Base-by-base conservation (phyloP, 2,797 vertebrate species). In the Acanthis flammea region DNA sequence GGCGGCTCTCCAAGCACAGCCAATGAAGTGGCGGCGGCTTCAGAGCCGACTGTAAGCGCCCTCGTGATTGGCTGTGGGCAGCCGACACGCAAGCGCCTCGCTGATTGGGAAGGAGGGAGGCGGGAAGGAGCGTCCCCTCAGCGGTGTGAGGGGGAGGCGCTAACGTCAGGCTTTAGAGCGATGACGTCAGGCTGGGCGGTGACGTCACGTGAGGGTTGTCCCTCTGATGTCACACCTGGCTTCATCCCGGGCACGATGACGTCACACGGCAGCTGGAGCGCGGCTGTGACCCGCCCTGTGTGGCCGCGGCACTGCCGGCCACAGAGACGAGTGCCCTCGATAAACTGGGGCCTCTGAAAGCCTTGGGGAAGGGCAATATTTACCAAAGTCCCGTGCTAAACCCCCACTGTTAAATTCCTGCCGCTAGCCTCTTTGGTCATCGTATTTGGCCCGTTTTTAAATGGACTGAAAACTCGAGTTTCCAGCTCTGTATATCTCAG, bases 11-110 rank as follows among this genome's bases (percentile, higher is more conserved):
- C 5, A 12, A 12, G 0, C 37, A 1, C 30, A 37, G 4, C 92
- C 94, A 94, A 91, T 89, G 7, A 23, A 2, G 1, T 4, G 30
- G 6, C 8, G 6, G 5, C 6, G 5, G 6, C 7, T 2, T 2
- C n/a, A 1, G 11, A 2, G 1, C 14, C 7, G 8, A 30, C 0
- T 74, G 68, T 53, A 53, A 88, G 33, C 14, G 22, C 3, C 7
- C 3, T 0, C 2, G 15, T 19, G 4, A 72, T 93, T 94, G 82
- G 88, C 3, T 1, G 7, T 0, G 1, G 4, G 0, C 1, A 0
- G 6, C 0, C 0, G 9, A 3, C 15, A 3, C 19, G 74, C 3
- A 33, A 91, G 30, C 48, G 15, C 35, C 11, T 22, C 54, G 12
- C 12, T 47, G 54, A 88, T 67, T 81, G 77, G 76, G 6, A 4